These are phyloP conservation scores for Suillia variegata DNA, from an alignment of 2,888 invertebrate genomes.

Conservation along the genomic window DNA sequence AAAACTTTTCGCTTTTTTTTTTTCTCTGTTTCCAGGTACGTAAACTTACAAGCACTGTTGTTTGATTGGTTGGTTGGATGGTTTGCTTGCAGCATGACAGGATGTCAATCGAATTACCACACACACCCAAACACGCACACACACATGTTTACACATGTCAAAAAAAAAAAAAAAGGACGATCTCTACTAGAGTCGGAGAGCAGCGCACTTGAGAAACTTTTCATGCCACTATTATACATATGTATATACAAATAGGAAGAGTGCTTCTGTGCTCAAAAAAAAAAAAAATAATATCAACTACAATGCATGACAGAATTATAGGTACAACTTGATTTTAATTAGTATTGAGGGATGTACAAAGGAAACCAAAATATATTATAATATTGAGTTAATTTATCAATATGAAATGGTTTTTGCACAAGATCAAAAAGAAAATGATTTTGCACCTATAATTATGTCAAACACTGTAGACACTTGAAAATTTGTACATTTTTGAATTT, in stretches of 20 bases:
- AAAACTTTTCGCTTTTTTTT: conserved; percentile 22
- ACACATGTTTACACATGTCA: conserved; percentile 9
- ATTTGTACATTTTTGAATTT: conserved; percentile 14
- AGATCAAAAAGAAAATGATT: too few species aligned
- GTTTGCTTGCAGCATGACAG: conserved; percentile 47
- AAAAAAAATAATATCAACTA: conserved; percentile 2
- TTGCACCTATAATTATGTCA: too few species aligned
- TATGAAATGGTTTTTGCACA: too few species aligned
- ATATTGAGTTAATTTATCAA: too few species aligned
- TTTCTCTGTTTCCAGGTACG: conserved; percentile 36
- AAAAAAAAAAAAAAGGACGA: conserved; percentile 9
- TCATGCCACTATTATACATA: background rate
- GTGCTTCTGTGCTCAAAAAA: background rate
- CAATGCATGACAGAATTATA: too few species aligned
- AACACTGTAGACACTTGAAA: background rate
- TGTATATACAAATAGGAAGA: background rate
- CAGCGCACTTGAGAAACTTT: background rate
- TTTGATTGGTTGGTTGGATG: too few species aligned
- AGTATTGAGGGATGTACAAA: too few species aligned
- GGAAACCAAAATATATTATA: too few species aligned
- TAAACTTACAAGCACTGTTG: conserved; percentile 28
- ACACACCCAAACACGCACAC: conserved; percentile 26
- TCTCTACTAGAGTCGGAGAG: too few species aligned
- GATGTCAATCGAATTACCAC: conserved; percentile 53
- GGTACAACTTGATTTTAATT: too few species aligned